Base-by-base conservation (phyloP, 2,113 vertebrate species). In the Plectropomus leopardus region DNA sequence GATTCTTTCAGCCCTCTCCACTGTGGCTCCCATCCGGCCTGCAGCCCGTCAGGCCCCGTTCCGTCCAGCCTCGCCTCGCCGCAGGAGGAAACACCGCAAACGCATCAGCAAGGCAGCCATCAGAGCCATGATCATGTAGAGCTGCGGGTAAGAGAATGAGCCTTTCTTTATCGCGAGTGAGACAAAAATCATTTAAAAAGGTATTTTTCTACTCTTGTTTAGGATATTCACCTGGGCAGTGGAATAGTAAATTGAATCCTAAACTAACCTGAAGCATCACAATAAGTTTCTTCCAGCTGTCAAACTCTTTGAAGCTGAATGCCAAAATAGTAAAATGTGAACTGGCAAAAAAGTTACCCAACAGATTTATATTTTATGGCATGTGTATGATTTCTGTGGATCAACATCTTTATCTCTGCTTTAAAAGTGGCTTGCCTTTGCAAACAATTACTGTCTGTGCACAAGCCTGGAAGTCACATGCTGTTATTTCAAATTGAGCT, bases 81-180 rank as follows among this genome's bases (percentile, higher is more conserved):
- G 93, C 73, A 91, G 90, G 76, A 93, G 91, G 81, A 95, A 94
- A 82, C 91, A 90, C 32, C 88, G 92, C 58, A 88, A 86, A 48
- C 92, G 94, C 73, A 94, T 95, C 74, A 95, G 93, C 92, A 95
- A 95, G 82, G 89, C 90, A 5, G 88, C 94, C 47, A 92, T 95
- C 77, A 91, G 94, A 74, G 93, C 93, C 47, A 93, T 93, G 91
- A 94, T 95, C 88, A 93, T 94, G 94, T 95, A 94, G 91, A 67
- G 61, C 76, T 72, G 65, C 69, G 82, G 84, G 89, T 91, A 45
- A 84, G 84, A 23, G 26, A 13, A 4, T 7, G 7, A 24, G 7
- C 48, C 17, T 7, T 51, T 47, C 26, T 21, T n/a, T n/a, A 28
- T 23, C 34, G 34, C 34, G n/a, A n/a, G n/a, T n/a, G n/a, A n/a